Percentiles rank a stretch among this genome's conserved stretches.
Evolutionary conservation across 2,113 vertebrate species (phyloP).

Genomic region (Leptocoma aspasia): DNA sequence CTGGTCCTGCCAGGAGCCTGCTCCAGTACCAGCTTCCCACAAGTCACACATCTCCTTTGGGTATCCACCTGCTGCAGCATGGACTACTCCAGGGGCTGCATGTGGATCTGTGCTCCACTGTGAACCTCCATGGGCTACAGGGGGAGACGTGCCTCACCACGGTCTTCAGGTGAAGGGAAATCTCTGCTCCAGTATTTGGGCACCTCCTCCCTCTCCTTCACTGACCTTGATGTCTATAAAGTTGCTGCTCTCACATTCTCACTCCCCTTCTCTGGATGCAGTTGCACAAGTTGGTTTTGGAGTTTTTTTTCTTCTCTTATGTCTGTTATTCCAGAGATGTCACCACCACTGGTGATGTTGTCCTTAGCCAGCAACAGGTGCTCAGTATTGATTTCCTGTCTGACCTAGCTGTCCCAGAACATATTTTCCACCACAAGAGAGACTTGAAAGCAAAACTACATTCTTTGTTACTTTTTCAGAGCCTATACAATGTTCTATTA

Average conservation of each 20-base stretch:
- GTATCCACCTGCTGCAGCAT: background rate
- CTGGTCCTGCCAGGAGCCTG: background rate
- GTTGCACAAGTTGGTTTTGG: background rate
- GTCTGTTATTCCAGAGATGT: too few species aligned
- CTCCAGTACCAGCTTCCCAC: background rate
- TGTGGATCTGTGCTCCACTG: background rate
- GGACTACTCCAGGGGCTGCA: background rate
- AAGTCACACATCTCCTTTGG: background rate
- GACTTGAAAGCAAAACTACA: background rate
- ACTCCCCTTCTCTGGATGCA: background rate
- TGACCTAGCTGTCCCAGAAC: background rate
- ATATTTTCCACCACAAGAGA: background rate
- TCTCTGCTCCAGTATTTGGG: background rate
- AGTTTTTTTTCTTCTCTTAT: background rate
- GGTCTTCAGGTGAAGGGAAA: background rate
- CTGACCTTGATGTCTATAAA: background rate
- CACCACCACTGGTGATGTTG: background rate
- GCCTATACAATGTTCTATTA: background rate
- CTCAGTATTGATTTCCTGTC: background rate
- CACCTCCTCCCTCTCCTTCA: background rate
- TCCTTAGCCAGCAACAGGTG: background rate
- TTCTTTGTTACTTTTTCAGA: background rate
- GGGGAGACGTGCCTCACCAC: background rate
- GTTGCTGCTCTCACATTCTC: background rate
- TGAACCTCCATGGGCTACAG: background rate